A percentile compares a stretch with the other conserved stretches of the same genome.
phyloP scores from a whole-genome alignment of 2,888 invertebrate species.

The Kuschelorhynchus macadamiae region DNA sequence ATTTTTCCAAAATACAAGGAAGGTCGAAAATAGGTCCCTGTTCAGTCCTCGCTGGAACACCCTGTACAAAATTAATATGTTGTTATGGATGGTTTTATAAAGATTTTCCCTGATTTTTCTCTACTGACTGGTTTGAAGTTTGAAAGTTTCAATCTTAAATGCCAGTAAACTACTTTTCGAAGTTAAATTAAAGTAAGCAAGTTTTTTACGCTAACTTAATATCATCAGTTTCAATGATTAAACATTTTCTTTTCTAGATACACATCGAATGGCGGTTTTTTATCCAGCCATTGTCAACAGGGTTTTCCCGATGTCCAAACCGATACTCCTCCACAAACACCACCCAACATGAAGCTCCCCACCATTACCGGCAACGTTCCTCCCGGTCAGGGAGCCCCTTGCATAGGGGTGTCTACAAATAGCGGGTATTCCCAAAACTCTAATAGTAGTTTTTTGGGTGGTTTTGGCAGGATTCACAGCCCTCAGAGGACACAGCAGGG shows the following conservation, averaged over 20 bases:
- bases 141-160: too few species aligned
- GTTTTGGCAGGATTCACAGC: conserved; percentile 67
- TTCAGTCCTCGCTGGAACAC: too few species aligned
- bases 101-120: too few species aligned
- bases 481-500: conserved; percentile 67
- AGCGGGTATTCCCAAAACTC: conserved; percentile 72
- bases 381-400: conserved; percentile 69
- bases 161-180: too few species aligned
- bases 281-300: conserved; percentile 76
- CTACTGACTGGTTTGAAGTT: too few species aligned
- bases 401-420: conserved; percentile 71
- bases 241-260: conserved; percentile 39
- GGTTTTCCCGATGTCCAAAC: conserved; percentile 90
- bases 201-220: too few species aligned
- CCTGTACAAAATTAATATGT: too few species aligned
- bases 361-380: conserved; percentile 80
- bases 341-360: conserved; percentile 93
- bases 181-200: too few species aligned
- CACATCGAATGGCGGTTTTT: conserved; percentile 72
- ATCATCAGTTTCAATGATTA: too few species aligned
- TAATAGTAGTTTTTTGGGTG: conserved; percentile 64
- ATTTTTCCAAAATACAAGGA: too few species aligned
- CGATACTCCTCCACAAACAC: conserved; percentile 94
- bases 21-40: too few species aligned
- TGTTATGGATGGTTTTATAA: too few species aligned